Evolutionary conservation across 2,113 vertebrate species (phyloP), one percentile per base, ranked within the genome.

Genomic region (Crotalus horridus): DNA sequence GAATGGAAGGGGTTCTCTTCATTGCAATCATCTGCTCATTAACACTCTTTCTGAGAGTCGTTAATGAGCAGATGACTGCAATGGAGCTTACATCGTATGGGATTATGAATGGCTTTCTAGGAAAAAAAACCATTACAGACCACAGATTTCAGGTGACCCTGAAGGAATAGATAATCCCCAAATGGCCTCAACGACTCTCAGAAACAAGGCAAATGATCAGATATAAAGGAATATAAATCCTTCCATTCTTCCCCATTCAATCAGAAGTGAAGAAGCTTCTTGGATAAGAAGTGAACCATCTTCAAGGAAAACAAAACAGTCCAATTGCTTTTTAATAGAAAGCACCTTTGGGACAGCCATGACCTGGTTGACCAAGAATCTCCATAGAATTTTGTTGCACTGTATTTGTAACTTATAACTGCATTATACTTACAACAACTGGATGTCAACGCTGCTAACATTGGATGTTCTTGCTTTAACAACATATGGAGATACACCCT

Each of bases 131-230:
- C 11, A n/a, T 64, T 64, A 29, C 1, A 29, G 24, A 29, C 8
- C 29, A 4, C 26, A 64, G 13, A 1, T 15, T 33, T 69, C 64
- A 69, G 5, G 29, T 69, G 11, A 69, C 4, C 64, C 5, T 0
- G 1, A 69, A n/a, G 64, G 29, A 69, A n/a, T 13, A n/a, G 29
- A n/a, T 9, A 69, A 69, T 12, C 64, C 13, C 29, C 53, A 54
- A 69, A n/a, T 5, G 12, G n/a, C 12, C 11, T 69, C 12, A n/a
- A 69, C 2, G 11, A n/a, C 10, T 64, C 61, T 64, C 26, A 64
- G 11, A 64, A 64, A n/a, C 26, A 64, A 0, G 0, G 4, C 11
- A 1, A 13, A 64, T 2, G 0, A 13, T 4, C 61, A n/a, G 61
- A 33, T n/a, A 29, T 48, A n/a, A n/a, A n/a, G 61, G 61, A 69